Conservation (phyloP, 2,888 invertebrate genomes). For the Meghimatium bilineatum region DNA sequence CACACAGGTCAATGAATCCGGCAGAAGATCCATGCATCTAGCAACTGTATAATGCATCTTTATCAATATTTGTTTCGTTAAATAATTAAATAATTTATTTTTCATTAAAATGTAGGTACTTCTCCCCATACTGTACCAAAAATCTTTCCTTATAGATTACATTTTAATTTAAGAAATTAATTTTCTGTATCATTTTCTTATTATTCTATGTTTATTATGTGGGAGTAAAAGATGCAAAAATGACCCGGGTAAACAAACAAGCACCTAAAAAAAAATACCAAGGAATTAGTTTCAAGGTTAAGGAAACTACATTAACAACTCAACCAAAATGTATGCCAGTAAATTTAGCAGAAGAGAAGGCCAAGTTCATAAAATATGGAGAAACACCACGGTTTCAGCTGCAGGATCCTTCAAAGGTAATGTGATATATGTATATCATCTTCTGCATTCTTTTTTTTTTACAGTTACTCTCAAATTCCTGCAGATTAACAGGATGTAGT, state of each 20-base stretch:
- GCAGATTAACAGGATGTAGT: too few species aligned
- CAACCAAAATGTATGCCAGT: conserved; percentile 55
- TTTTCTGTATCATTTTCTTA: neutral
- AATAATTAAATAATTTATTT: too few species aligned
- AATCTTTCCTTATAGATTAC: too few species aligned
- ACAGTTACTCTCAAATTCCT: too few species aligned
- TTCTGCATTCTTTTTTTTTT: too few species aligned
- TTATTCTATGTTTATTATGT: neutral
- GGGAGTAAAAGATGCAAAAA: neutral
- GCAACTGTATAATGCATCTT: too few species aligned
- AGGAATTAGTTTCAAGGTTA: conserved; percentile 40
- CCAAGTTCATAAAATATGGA: conserved; percentile 70
- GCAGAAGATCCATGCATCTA: too few species aligned
- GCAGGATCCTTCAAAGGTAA: conserved; percentile 59
- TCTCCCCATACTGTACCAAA: too few species aligned
- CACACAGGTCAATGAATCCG: too few species aligned
- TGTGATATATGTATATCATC: too few species aligned
- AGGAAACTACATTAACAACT: conserved; percentile 41
- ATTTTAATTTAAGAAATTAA: neutral
- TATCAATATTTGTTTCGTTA: too few species aligned
- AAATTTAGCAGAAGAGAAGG: conserved; percentile 73
- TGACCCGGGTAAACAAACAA: conserved; percentile 12
- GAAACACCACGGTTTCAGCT: conserved; percentile 69
- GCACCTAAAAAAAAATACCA: conserved; percentile 26
- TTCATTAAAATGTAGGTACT: too few species aligned